Evolutionary conservation across 2,113 vertebrate genomes (phyloP), one percentile per base, ranked within the genome.

Genomic region (Myrmecobius fasciatus): DNA sequence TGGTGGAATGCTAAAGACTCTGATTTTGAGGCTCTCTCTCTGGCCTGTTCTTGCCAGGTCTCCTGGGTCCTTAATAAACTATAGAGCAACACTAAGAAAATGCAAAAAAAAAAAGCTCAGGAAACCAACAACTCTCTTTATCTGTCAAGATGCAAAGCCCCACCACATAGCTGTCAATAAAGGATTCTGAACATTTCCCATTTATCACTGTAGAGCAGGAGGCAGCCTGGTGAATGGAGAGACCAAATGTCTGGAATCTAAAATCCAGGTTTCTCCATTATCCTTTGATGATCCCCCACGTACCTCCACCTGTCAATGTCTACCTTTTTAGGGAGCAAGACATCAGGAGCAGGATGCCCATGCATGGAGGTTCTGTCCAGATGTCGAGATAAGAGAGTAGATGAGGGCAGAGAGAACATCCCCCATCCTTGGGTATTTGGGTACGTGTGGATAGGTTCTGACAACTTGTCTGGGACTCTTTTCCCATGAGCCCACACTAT

Each of bases 31-130:
- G 5, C 17, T n/a, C 67, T 22, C 12, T 75, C 67, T 83, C 67
- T 75, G 60, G 36, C 36, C n/a, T 43, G 67, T 83, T 83, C 67
- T 83, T 83, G 36, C 67, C 67, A n/a, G 36, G 95, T 96, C 97
- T 97, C 89, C 60, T 48, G 96, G 60, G 67, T 95, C 95, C 95
- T 96, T 96, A 93, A 96, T 97, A 96, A 98, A 98, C 97, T 96
- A 94, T 95, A 46, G 95, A 97, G 97, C 92, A 97, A 89, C 53
- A 88, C 94, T 91, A 89, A 93, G 97, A 91, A 96, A 95, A 93
- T 92, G 53, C 94, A 75, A 89, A 88, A 75, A 75, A 43, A 43
- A 36, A 26, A 94, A 96, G 0, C 49, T 51, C 49, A 51, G 49
- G 11, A 51, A 51, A 51, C 49, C 1, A 24, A 88, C 90, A 60